phyloP scores from a whole-genome alignment of 30 jellyfish, hydroid and myxozoan species.

The Clytia hemisphaerica region DNA sequence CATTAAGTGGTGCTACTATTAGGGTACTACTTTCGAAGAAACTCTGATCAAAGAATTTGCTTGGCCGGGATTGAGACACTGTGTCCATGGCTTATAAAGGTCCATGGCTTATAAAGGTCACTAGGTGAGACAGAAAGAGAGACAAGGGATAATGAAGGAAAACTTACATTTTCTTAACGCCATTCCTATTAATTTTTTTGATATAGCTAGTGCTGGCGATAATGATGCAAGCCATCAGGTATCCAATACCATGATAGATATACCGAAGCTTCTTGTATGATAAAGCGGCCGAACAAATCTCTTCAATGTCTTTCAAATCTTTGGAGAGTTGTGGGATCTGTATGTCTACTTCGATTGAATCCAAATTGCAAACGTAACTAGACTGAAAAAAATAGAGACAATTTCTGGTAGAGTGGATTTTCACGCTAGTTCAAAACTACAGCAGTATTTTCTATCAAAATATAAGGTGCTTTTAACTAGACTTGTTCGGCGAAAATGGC shows the following conservation, averaged over 20 bases:
- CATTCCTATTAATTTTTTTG: slow-evolving; percentile 85
- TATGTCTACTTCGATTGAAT: slow-evolving; percentile 91
- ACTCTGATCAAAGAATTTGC: too few relatives aligned
- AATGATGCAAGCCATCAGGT: slow-evolving; percentile 69
- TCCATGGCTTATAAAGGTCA: too few relatives aligned
- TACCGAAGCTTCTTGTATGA: slow-evolving; percentile 61
- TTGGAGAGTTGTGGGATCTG: slow-evolving; percentile 84
- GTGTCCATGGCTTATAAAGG: too few relatives aligned
- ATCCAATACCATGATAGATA: slow-evolving; percentile 86
- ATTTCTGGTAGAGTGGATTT: not conserved
- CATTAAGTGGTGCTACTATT: too few relatives aligned
- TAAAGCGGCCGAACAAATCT: slow-evolving; percentile 60
- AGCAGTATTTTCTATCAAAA: not conserved
- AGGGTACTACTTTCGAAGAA: too few relatives aligned
- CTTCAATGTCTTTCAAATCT: slow-evolving; percentile 94
- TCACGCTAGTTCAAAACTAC: not conserved
- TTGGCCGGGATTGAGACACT: too few relatives aligned
- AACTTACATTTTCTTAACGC: slow-evolving; percentile 90
- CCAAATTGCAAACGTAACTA: slow-evolving; percentile 78
- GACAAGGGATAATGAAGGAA: not conserved
- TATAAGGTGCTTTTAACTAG: not conserved
- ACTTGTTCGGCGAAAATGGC: too few relatives aligned
- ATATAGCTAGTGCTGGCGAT: slow-evolving; percentile 82
- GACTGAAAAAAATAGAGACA: slow-evolving; percentile 35
- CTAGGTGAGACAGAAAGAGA: too few relatives aligned